A percentile compares a stretch with the other conserved stretches of the same genome.
Conservation (phyloP, 2,888 invertebrate species). For the Mesoligia furuncula region DNA sequence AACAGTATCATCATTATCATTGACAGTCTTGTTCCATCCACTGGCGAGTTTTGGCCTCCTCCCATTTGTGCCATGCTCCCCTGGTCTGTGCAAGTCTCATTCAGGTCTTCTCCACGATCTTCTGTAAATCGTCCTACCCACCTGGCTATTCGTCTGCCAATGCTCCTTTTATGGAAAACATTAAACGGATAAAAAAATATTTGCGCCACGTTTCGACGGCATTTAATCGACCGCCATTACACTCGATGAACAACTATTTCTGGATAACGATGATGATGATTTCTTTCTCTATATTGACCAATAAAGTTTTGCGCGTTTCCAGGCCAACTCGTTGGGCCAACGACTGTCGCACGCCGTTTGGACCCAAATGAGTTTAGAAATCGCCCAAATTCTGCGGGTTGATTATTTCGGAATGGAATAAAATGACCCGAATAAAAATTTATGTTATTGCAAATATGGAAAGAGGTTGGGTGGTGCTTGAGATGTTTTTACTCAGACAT, state of each 20-base stretch:
- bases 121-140: not conserved
- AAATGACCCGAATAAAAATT: conserved; percentile 63
- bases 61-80: not conserved
- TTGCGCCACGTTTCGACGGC: conserved; percentile 1
- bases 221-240: conserved; percentile 34
- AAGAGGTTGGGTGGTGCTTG: conserved; percentile 38
- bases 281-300: conserved; percentile 43
- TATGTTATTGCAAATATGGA: conserved; percentile 64
- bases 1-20: not conserved
- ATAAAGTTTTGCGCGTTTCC: conserved; percentile 60
- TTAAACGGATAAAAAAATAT: conserved; percentile 10
- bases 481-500: conserved; percentile 43
- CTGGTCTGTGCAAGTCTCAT: not conserved
- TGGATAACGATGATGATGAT: conserved; percentile 54
- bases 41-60: not conserved
- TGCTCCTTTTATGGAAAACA: not conserved
- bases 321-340: conserved; percentile 46
- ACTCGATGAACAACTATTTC: conserved; percentile 46
- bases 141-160: not conserved
- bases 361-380: conserved; percentile 66
- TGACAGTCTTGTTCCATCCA: not conserved
- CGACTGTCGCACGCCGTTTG: conserved; percentile 60
- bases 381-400: conserved; percentile 63
- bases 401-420: conserved; percentile 63
- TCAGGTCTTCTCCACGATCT: not conserved